phyloP scores from a whole-genome alignment of 2,797 vertebrate species.

The Channa striata region DNA sequence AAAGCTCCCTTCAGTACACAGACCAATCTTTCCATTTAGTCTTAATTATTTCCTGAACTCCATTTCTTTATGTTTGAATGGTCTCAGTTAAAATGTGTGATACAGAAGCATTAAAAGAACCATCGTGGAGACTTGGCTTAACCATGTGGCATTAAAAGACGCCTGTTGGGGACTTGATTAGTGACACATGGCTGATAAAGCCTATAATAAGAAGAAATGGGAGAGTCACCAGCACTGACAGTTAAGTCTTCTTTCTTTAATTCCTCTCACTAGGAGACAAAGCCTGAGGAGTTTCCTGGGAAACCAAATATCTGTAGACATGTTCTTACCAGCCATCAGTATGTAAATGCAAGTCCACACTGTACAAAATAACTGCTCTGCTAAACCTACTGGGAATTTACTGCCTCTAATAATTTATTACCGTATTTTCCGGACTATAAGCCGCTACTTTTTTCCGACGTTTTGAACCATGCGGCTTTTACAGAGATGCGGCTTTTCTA shows the following conservation, averaged over 20 bases:
- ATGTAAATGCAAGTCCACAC: not conserved
- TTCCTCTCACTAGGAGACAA: conserved; percentile 26
- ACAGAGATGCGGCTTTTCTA: too few relatives aligned
- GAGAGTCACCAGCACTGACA: conserved; percentile 20
- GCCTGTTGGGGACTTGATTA: conserved; percentile 40
- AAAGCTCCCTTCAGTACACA: not conserved
- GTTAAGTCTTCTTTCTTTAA: conserved; percentile 23
- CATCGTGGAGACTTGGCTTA: conserved; percentile 18
- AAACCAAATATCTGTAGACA: conserved; percentile 24
- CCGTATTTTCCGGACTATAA: too few relatives aligned
- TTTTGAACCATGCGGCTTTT: too few relatives aligned
- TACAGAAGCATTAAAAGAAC: conserved; percentile 13
- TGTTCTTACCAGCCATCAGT: conserved; percentile 26
- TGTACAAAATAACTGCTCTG: not conserved
- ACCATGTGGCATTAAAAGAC: conserved; percentile 29
- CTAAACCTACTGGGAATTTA: conserved; percentile 1
- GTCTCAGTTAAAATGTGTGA: conserved; percentile 28
- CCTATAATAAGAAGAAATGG: conserved; percentile 32
- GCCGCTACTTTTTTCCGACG: too few relatives aligned
- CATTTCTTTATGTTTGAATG: conserved; percentile 2
- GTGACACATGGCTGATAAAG: conserved; percentile 52
- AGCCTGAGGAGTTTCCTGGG: conserved; percentile 30
- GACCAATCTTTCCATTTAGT: not conserved
- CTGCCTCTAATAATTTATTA: not conserved
- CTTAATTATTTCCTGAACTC: not conserved